Conservation (phyloP, 2,797 vertebrate genomes). For the Spinus olivaceus region DNA sequence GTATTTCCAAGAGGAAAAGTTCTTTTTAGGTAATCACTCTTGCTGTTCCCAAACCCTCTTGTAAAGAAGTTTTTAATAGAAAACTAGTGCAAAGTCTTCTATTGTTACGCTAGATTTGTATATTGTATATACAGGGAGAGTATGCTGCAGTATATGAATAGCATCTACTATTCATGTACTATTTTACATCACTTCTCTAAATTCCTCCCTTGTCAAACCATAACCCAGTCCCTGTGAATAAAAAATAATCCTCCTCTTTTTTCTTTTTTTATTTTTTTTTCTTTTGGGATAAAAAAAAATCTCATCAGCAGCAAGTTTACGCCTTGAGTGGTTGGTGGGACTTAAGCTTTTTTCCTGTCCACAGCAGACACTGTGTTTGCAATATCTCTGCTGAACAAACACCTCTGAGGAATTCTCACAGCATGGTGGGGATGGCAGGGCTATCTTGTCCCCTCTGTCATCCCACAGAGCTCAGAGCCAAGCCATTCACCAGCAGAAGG, state of each 20-base stretch:
- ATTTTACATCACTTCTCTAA: neutral
- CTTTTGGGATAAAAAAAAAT: neutral
- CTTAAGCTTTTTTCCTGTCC: neutral
- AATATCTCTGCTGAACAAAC: neutral
- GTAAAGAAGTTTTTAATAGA: neutral
- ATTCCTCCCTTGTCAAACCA: neutral
- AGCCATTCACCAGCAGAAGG: neutral
- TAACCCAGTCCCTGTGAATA: neutral
- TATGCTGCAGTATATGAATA: neutral
- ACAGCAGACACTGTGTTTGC: neutral
- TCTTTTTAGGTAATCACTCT: neutral
- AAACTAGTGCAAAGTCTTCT: neutral
- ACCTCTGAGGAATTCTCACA: neutral
- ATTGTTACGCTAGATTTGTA: neutral
- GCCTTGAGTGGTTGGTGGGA: neutral
- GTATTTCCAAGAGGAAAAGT: neutral
- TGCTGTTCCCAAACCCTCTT: neutral
- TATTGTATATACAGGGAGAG: neutral
- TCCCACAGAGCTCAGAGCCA: neutral
- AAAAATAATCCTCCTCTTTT: neutral
- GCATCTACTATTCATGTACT: neutral
- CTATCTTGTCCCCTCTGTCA: neutral
- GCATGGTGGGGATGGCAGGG: neutral
- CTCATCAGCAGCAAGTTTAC: neutral
- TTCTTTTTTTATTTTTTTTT: neutral